phyloP scores from a whole-genome alignment of 2,888 invertebrate species.

The Salticus scenicus region DNA sequence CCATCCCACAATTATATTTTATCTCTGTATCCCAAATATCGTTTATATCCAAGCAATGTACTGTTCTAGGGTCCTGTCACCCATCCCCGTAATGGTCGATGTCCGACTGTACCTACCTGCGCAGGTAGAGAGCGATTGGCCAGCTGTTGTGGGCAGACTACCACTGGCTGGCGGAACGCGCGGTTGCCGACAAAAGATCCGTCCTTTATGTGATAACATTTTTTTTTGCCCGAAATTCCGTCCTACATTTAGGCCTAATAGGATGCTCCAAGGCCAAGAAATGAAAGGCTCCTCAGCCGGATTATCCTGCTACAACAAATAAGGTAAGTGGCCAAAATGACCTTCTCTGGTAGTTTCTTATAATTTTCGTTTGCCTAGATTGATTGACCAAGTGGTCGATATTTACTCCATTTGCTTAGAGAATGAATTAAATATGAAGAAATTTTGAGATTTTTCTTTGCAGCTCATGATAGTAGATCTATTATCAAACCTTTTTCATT shows the following conservation, averaged over 20 bases:
- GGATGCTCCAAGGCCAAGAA: slow-evolving; percentile 23
- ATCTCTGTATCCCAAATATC: neutral
- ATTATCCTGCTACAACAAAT: slow-evolving; percentile 36
- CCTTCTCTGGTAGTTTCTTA: too few species aligned
- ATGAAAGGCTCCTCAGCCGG: neutral
- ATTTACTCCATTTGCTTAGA: neutral
- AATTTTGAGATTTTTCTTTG: too few species aligned
- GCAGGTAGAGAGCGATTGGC: slow-evolving; percentile 31
- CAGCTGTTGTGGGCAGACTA: slow-evolving; percentile 46
- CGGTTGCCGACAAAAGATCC: slow-evolving; percentile 18
- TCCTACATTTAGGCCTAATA: slow-evolving; percentile 30
- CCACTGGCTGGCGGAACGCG: slow-evolving; percentile 49
- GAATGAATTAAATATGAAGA: neutral
- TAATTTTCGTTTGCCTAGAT: neutral
- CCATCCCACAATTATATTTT: neutral
- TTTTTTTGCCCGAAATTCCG: slow-evolving; percentile 17
- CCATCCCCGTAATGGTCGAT: slow-evolving; percentile 30
- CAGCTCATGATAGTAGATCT: too few species aligned
- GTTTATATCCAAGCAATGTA: neutral
- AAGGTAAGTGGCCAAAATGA: slow-evolving; percentile 27
- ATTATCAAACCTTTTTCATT: too few species aligned
- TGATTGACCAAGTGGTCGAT: neutral
- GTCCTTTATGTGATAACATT: slow-evolving; percentile 17
- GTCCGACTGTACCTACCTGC: slow-evolving; percentile 35
- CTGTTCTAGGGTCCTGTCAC: neutral